phyloP scores from a whole-genome alignment of 1,140 invertebrate species.

The Brachystomella parvula region DNA sequence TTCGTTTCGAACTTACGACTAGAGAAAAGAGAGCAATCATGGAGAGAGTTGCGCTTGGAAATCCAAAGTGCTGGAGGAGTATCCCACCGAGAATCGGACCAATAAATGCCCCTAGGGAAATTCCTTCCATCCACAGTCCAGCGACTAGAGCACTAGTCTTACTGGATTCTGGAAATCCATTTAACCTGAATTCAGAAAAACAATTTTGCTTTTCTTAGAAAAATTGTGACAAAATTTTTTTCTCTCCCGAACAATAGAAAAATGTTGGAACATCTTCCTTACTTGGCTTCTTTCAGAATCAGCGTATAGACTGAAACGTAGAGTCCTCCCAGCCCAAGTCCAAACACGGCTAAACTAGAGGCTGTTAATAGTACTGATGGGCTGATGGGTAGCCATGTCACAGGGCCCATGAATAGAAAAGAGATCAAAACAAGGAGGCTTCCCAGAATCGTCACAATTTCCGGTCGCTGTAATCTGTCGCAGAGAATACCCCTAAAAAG shows the following conservation, averaged over 20 bases:
- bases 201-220: no score
- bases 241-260: no score
- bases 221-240: no score
- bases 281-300: background rate
- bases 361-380: conserved; percentile 52
- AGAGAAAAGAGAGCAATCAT: background rate
- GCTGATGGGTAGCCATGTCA: conserved; percentile 56
- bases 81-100: conserved; percentile 52
- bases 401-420: conserved; percentile 65
- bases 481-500: conserved; percentile 67
- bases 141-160: conserved; percentile 45
- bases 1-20: background rate
- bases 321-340: conserved; percentile 62
- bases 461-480: conserved; percentile 55
- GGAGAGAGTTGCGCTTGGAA: conserved; percentile 46
- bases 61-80: conserved; percentile 64
- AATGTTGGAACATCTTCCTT: background rate
- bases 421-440: conserved; percentile 55
- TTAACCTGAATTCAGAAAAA: conserved; percentile 50
- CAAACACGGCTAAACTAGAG: conserved; percentile 63
- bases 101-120: conserved; percentile 44
- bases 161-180: conserved; percentile 44
- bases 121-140: conserved; percentile 43
- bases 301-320: background rate
- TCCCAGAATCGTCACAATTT: conserved; percentile 58